These are phyloP conservation scores for Pasiphila rectangulata DNA, from an alignment of 2,888 invertebrate species.

Conservation along the genomic window DNA sequence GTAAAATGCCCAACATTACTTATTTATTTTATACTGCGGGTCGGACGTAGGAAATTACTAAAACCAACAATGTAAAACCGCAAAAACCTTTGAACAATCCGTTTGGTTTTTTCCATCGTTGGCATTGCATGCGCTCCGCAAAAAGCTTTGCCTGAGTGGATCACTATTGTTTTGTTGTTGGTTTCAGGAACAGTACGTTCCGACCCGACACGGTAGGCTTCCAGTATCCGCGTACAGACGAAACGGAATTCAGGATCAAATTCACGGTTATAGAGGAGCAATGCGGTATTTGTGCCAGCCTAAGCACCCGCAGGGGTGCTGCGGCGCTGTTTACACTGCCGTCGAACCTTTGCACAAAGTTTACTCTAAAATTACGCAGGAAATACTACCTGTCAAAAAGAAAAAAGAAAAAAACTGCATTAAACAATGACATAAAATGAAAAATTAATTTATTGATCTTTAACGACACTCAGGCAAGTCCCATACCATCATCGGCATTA, in stretches of 20 bases:
- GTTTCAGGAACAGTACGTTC: slow-evolving; percentile 77
- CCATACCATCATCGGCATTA: slow-evolving; percentile 64
- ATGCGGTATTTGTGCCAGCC: slow-evolving; percentile 58
- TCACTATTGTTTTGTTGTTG: slow-evolving; percentile 55
- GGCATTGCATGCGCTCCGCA: slow-evolving; percentile 15
- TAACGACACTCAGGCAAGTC: slow-evolving; percentile 53
- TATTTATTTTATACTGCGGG: too few species aligned
- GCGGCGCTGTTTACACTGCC: slow-evolving; percentile 49
- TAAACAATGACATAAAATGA: neutral
- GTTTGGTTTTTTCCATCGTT: slow-evolving; percentile 15
- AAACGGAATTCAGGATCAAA: slow-evolving; percentile 71
- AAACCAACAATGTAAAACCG: slow-evolving; percentile 15
- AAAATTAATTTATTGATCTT: slow-evolving; percentile 20
- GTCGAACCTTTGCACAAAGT: slow-evolving; percentile 56
- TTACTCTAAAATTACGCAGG: slow-evolving; percentile 58
- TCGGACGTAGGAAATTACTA: slow-evolving; percentile 6
- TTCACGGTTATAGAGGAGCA: slow-evolving; percentile 69
- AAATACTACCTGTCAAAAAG: slow-evolving; percentile 54
- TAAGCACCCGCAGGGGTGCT: slow-evolving; percentile 30
- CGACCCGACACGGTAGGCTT: slow-evolving; percentile 65
- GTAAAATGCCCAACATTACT: too few species aligned
- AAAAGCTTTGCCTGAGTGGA: slow-evolving; percentile 30
- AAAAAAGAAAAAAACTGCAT: slow-evolving; percentile 48
- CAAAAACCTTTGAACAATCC: slow-evolving; percentile 18
- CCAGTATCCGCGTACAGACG: slow-evolving; percentile 62